Conservation (phyloP, 2,113 vertebrate genomes). For the Chrysochloris asiatica region DNA sequence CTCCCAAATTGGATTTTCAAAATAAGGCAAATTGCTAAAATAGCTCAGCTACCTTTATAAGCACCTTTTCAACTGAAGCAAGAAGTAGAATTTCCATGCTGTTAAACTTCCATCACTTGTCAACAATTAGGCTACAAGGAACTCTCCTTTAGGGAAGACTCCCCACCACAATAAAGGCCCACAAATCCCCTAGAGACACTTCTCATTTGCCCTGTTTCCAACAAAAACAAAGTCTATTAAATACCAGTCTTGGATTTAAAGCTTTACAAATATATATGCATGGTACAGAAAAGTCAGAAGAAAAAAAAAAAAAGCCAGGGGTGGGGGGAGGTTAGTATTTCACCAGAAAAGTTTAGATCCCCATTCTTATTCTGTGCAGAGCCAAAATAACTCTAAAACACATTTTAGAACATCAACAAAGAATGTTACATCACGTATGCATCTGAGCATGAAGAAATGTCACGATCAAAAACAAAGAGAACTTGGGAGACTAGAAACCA, state of each 20-base stretch:
- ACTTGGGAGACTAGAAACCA: slow-evolving; percentile 74
- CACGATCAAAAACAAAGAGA: slow-evolving; percentile 78
- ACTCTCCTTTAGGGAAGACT: slow-evolving; percentile 35
- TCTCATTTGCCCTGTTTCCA: slow-evolving; percentile 51
- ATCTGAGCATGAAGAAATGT: slow-evolving; percentile 80
- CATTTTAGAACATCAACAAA: slow-evolving; percentile 79
- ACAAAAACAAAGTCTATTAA: slow-evolving; percentile 65
- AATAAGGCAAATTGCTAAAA: slow-evolving; percentile 74
- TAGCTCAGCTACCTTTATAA: slow-evolving; percentile 70
- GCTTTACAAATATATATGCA: not conserved
- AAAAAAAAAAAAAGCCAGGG: not conserved
- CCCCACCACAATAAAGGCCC: not conserved
- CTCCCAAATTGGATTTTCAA: slow-evolving; percentile 79
- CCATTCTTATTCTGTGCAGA: slow-evolving; percentile 69
- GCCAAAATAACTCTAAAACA: slow-evolving; percentile 78
- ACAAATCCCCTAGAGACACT: slow-evolving; percentile 43
- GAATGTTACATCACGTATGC: slow-evolving; percentile 78
- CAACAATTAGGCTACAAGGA: slow-evolving; percentile 49
- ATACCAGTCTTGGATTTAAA: slow-evolving; percentile 46
- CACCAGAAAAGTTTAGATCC: slow-evolving; percentile 63
- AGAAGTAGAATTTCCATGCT: slow-evolving; percentile 72
- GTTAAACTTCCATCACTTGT: slow-evolving; percentile 58
- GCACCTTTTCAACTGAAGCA: slow-evolving; percentile 75
- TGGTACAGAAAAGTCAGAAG: not conserved
- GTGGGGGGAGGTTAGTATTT: slow-evolving; percentile 1